Conservation (phyloP, 2,888 invertebrate species). For the Andrena bucephala region DNA sequence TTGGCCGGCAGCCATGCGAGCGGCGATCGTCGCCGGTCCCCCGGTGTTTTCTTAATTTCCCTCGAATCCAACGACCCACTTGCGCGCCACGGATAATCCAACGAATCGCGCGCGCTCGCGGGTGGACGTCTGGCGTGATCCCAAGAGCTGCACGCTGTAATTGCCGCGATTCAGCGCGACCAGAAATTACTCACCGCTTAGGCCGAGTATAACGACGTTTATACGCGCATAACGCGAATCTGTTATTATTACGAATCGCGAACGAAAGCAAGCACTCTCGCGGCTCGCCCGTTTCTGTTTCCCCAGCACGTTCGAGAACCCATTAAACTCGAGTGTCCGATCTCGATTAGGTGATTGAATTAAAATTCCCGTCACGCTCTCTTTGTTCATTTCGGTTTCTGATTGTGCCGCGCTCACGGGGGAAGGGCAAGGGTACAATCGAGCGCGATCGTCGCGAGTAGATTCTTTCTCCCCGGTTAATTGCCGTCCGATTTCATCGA, state of each 20-base stretch:
- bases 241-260: slow-evolving; percentile 38
- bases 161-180: slow-evolving; percentile 31
- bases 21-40: not conserved
- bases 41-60: slow-evolving; percentile 53
- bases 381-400: too few relatives aligned
- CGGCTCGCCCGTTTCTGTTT: not conserved
- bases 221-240: slow-evolving; percentile 21
- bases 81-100: slow-evolving; percentile 43
- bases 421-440: slow-evolving; percentile 12
- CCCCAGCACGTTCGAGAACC: not conserved
- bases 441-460: slow-evolving; percentile 37
- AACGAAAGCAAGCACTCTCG: slow-evolving; percentile 25
- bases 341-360: slow-evolving; percentile 1
- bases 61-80: slow-evolving; percentile 54
- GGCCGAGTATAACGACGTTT: slow-evolving; percentile 13
- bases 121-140: slow-evolving; percentile 44
- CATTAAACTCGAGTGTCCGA: not conserved
- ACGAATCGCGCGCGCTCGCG: slow-evolving; percentile 23
- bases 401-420: too few relatives aligned
- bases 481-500: slow-evolving; percentile 46
- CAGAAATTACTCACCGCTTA: slow-evolving; percentile 26
- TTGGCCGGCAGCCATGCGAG: slow-evolving; percentile 36
- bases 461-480: slow-evolving; percentile 51
- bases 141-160: slow-evolving; percentile 41
- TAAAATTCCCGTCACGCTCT: too few relatives aligned